Evolutionary conservation across 2,113 vertebrate genomes (phyloP).

Genomic region (Tachysurus fulvidraco): DNA sequence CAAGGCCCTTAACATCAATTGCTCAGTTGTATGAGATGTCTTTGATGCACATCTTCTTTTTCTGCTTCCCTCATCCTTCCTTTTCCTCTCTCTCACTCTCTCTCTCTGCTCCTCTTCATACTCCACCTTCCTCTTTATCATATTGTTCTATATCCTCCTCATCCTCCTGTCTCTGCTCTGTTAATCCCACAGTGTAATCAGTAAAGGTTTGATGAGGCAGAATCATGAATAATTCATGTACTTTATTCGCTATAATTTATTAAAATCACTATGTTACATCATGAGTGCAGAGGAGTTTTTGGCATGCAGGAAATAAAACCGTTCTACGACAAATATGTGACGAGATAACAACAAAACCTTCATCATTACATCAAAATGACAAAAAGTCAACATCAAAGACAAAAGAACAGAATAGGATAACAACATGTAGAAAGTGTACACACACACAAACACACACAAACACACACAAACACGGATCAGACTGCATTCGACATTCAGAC

Average conservation of each 20-base stretch:
- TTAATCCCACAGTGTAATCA: background rate
- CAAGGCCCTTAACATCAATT: too few relatives aligned
- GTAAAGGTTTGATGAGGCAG: background rate
- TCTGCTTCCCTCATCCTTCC: background rate
- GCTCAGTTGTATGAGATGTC: too few relatives aligned
- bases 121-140: background rate
- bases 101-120: background rate
- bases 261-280: constrained; percentile 58
- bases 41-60: background rate
- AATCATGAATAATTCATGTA: background rate
- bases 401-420: background rate
- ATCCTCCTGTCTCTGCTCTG: background rate
- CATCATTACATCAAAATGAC: background rate
- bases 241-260: constrained; percentile 53
- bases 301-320: constrained; percentile 74
- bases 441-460: constrained; percentile 5
- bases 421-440: background rate
- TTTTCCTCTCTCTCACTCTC: background rate
- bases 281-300: constrained; percentile 67
- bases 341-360: background rate
- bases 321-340: constrained; percentile 44
- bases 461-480: background rate
- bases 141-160: background rate
- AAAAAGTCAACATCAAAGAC: background rate
- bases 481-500: background rate